Percentiles rank a stretch among this genome's conserved stretches.
phyloP scores from a whole-genome alignment of 2,113 vertebrate genomes.

The Chitala chitala region DNA sequence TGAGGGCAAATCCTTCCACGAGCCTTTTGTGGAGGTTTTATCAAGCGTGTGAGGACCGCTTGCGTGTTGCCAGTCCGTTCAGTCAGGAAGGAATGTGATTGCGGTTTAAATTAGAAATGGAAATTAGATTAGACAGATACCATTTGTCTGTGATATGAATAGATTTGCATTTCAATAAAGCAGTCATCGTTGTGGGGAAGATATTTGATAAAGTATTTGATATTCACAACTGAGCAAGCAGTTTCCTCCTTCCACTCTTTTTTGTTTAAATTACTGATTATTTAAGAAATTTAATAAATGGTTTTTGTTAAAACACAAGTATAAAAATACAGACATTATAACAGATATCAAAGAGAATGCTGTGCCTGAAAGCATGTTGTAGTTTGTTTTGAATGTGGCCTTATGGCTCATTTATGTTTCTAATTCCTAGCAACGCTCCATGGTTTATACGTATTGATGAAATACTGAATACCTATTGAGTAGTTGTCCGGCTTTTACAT shows the following conservation, averaged over 20 bases:
- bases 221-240: background rate
- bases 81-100: slow-evolving; percentile 1
- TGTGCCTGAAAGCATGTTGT: background rate
- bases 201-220: background rate
- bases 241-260: background rate
- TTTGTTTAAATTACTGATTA: background rate
- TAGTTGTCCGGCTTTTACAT: background rate
- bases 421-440: background rate
- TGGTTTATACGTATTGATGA: background rate
- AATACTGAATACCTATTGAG: background rate
- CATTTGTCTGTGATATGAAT: slow-evolving; percentile 13
- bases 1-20: background rate
- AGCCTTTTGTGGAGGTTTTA: background rate
- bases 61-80: background rate
- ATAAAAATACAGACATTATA: background rate
- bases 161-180: slow-evolving; percentile 18
- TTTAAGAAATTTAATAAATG: slow-evolving; percentile 6
- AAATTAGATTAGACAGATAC: slow-evolving; percentile 18
- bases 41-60: background rate
- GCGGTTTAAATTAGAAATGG: slow-evolving; percentile 20
- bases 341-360: slow-evolving; percentile 5
- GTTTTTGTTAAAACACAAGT: too few species aligned
- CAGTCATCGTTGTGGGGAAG: background rate
- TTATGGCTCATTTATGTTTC: background rate
- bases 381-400: background rate